These are phyloP conservation scores for Eriosoma lanigerum DNA, from an alignment of 1,140 invertebrate genomes.

Conservation along the genomic window DNA sequence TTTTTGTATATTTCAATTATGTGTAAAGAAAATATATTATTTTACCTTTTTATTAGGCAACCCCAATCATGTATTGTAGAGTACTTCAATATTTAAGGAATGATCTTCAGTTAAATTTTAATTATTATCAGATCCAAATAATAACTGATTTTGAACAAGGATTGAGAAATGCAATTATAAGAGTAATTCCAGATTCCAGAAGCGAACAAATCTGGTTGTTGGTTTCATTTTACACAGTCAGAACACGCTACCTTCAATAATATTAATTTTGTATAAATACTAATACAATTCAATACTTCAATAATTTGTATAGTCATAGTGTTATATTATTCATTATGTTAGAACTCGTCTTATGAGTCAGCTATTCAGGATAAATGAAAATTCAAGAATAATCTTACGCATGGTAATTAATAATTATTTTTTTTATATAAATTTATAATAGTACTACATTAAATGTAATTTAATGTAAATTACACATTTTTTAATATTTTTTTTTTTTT, in stretches of 20 bases:
- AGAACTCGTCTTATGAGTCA: not conserved
- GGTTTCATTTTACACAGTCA: not conserved
- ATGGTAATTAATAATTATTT: not conserved
- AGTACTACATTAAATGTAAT: not conserved
- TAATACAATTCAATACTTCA: not conserved
- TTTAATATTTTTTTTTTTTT: not conserved
- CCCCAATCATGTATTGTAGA: not conserved
- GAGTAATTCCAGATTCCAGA: not conserved
- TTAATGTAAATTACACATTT: not conserved
- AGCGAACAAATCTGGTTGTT: conserved; percentile 8
- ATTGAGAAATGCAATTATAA: not conserved
- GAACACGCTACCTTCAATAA: not conserved
- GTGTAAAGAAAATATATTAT: not conserved
- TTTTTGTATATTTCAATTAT: not conserved
- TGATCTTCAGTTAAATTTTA: not conserved
- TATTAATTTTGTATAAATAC: not conserved
- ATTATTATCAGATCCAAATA: not conserved
- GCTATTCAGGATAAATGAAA: not conserved
- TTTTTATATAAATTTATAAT: not conserved
- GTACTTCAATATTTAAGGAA: not conserved
- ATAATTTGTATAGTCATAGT: not conserved
- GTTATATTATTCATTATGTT: not conserved
- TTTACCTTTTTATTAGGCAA: not conserved
- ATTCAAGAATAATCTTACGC: not conserved
- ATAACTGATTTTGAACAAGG: not conserved